Percentiles rank a stretch among this genome's conserved stretches.
Evolutionary conservation across 1,140 invertebrate species (phyloP).

Genomic region (Acromyrmex echinatior): DNA sequence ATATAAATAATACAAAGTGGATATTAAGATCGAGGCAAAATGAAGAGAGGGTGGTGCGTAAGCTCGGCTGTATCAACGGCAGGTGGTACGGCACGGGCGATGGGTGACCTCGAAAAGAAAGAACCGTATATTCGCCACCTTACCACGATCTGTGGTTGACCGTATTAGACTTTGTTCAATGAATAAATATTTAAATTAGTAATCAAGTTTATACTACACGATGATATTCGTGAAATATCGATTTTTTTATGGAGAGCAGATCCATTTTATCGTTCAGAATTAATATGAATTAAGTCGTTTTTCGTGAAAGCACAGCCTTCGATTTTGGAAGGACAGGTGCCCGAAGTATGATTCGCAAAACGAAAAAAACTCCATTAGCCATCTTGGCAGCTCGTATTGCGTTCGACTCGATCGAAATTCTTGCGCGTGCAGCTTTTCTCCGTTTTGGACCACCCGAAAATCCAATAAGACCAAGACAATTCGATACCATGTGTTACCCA

Average conservation of each 20-base stretch:
- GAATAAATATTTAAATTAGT: slow-evolving; percentile 16
- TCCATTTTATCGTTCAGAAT: background rate
- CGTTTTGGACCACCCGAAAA: slow-evolving; percentile 72
- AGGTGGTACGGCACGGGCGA: slow-evolving; percentile 72
- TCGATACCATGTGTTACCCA: slow-evolving; percentile 57
- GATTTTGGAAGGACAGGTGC: slow-evolving; percentile 64
- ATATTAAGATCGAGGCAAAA: slow-evolving; percentile 12
- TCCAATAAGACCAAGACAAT: slow-evolving; percentile 56
- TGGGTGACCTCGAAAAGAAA: slow-evolving; percentile 67
- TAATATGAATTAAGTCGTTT: background rate
- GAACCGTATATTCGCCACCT: slow-evolving; percentile 48
- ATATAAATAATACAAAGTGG: slow-evolving; percentile 3
- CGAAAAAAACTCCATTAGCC: slow-evolving; percentile 31
- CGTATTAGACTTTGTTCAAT: slow-evolving; percentile 12
- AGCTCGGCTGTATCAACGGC: slow-evolving; percentile 57
- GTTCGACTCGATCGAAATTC: slow-evolving; percentile 53
- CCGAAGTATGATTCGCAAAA: slow-evolving; percentile 57
- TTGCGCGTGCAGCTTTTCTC: slow-evolving; percentile 44
- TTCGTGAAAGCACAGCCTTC: slow-evolving; percentile 62
- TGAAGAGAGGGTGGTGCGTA: slow-evolving; percentile 28
- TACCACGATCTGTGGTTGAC: slow-evolving; percentile 25
- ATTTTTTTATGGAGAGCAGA: background rate
- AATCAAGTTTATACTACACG: background rate
- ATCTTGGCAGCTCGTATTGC: slow-evolving; percentile 64
- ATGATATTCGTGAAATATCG: background rate